Evolutionary conservation across 2,113 vertebrate species (phyloP).

Genomic region (Noturus placidus): DNA sequence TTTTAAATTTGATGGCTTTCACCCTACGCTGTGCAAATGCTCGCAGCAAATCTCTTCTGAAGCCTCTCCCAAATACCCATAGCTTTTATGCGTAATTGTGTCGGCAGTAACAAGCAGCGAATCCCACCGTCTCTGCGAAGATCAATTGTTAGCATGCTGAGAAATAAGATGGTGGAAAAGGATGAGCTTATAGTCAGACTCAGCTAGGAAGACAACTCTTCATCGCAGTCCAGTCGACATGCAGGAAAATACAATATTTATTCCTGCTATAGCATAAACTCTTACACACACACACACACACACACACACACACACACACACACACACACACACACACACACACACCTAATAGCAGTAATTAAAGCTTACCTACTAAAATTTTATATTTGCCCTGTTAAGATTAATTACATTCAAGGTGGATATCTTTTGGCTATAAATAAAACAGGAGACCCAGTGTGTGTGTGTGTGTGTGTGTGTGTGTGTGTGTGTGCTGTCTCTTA

Average conservation of each 20-base stretch:
- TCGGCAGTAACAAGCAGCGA: slow-evolving; percentile 13
- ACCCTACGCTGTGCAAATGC: slow-evolving; percentile 8
- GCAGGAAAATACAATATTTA: too few relatives aligned
- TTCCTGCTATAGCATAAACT: too few relatives aligned
- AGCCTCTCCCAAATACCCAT: slow-evolving; percentile 24
- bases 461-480: too few relatives aligned
- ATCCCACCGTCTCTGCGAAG: slow-evolving; percentile 17
- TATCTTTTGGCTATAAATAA: slow-evolving; percentile 19
- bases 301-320: not conserved
- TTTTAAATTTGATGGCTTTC: slow-evolving; percentile 21
- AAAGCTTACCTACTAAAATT: slow-evolving; percentile 8
- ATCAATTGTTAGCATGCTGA: slow-evolving; percentile 26
- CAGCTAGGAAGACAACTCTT: not conserved
- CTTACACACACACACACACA: too few relatives aligned
- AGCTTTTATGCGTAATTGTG: slow-evolving; percentile 29
- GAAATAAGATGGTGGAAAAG: slow-evolving; percentile 14
- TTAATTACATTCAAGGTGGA: slow-evolving; percentile 22
- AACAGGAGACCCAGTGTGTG: not conserved
- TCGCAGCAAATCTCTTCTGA: slow-evolving; percentile 16
- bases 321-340: slow-evolving; percentile 7
- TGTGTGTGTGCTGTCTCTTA: too few relatives aligned
- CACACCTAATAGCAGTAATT: slow-evolving; percentile 8
- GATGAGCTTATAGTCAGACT: not conserved
- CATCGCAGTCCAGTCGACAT: not conserved
- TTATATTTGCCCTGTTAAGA: slow-evolving; percentile 17